Percentiles rank a stretch among this genome's conserved stretches.
Evolutionary conservation across 2,888 invertebrate genomes (phyloP).

Genomic region (Charanyca ferruginea): DNA sequence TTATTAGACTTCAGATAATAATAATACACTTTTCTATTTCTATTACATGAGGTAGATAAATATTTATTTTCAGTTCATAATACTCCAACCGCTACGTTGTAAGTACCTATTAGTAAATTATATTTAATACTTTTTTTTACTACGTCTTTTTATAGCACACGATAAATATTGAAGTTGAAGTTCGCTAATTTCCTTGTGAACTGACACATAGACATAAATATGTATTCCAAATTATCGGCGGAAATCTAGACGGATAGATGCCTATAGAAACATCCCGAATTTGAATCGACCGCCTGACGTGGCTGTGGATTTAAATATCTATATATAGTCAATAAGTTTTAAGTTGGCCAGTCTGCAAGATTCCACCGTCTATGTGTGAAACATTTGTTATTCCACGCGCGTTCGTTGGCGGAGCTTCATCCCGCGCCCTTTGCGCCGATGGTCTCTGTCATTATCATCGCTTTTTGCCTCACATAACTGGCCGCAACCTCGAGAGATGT

Average conservation of each 20-base stretch:
- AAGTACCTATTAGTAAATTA: slow-evolving; percentile 23
- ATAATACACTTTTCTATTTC: slow-evolving; percentile 20
- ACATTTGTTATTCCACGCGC: slow-evolving; percentile 85
- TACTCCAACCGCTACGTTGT: slow-evolving; percentile 23
- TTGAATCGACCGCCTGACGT: slow-evolving; percentile 31
- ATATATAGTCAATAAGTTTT: slow-evolving; percentile 30
- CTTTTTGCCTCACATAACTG: slow-evolving; percentile 88
- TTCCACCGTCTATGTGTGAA: slow-evolving; percentile 65
- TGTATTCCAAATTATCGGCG: slow-evolving; percentile 33
- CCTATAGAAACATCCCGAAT: slow-evolving; percentile 33
- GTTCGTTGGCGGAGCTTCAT: slow-evolving; percentile 79
- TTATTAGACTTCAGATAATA: slow-evolving; percentile 11
- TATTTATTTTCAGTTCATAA: slow-evolving; percentile 24
- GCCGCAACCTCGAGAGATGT: slow-evolving; percentile 79
- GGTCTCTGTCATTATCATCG: slow-evolving; percentile 89
- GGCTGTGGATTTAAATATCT: slow-evolving; percentile 23
- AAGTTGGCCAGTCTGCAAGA: slow-evolving; percentile 67
- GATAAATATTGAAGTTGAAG: slow-evolving; percentile 17
- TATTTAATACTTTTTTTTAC: slow-evolving; percentile 26
- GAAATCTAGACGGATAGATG: slow-evolving; percentile 26
- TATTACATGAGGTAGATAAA: slow-evolving; percentile 9
- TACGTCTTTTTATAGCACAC: slow-evolving; percentile 31
- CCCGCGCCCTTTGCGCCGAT: slow-evolving; percentile 87
- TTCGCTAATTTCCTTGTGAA: slow-evolving; percentile 18
- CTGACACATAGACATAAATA: slow-evolving; percentile 19